Base-by-base conservation (phyloP, 2,888 invertebrate genomes). In the Cheilosia soror region DNA sequence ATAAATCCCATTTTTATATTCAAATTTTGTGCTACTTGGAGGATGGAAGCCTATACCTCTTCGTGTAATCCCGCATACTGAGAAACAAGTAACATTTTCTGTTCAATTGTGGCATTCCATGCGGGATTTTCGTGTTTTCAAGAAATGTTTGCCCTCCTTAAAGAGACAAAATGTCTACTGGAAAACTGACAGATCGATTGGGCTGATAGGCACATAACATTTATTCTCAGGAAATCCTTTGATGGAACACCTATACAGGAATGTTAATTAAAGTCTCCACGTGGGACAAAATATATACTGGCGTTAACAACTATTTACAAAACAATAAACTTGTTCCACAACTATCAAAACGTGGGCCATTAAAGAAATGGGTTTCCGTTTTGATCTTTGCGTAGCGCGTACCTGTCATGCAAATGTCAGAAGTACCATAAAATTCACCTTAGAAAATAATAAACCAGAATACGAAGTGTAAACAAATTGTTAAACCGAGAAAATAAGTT, bases 321-420 rank as follows among this genome's bases (percentile, higher is more conserved):
- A 53, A 33, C 44, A 53, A 63, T 55, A 73, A 73, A 73, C 53
- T 37, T 27, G 63, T 57, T 65, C 27, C 27, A 47, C 33, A 37
- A 20, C 44, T 29, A 73, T 65, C 37, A 37, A 37, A 55, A 65
- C 53, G 63, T 13, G n/a, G 37, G 33, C 44, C 63, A 31, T 73
- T 55, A 63, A 73, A 53, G 11, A 33, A 7, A 27, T 25, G 27
- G 5, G 11, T 11, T 60, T 51, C 20, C 2, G 40, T 60, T 60
- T 60, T 72, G 71, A 72, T 72, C 71, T 51, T 60, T 51, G 25
- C 71, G 60, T 60, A 33, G 60, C 11, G 9, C 47, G 55, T 65
- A 47, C 55, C 63, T 73, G 73, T 73, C 73, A 73, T 55, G 53
- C 63, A 47, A 73, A 65, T 73, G 73, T 73, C 55, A 73, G 57